Conservation (phyloP, 2,113 vertebrate genomes). For the Caranx melampygus region DNA sequence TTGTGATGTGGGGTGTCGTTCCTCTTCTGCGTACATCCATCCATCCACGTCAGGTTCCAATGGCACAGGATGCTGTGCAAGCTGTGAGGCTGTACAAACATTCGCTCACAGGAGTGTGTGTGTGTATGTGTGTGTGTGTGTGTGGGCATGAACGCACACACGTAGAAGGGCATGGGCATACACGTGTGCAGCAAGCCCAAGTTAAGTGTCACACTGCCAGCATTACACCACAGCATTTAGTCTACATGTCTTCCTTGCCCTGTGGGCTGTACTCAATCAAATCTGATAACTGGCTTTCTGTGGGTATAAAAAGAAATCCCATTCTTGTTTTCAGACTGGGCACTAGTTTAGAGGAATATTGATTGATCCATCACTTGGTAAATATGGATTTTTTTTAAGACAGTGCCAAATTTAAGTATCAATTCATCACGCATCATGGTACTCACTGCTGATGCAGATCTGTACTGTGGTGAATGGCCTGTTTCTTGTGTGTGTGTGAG, state of each 20-base stretch:
- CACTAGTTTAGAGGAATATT: conserved; percentile 58
- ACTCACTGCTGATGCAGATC: conserved; percentile 17
- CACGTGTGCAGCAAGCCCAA: conserved; percentile 35
- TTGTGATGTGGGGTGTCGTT: conserved; percentile 60
- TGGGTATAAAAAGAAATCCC: conserved; percentile 63
- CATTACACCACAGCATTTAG: conserved; percentile 63
- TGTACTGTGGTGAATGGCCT: background rate
- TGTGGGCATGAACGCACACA: background rate
- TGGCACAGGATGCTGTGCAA: conserved; percentile 58
- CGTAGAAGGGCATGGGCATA: conserved; percentile 20
- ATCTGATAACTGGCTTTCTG: conserved; percentile 68
- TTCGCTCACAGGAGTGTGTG: conserved; percentile 30
- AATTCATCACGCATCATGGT: conserved; percentile 52
- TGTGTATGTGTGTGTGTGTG: conserved; percentile 18
- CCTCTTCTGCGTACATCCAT: conserved; percentile 49
- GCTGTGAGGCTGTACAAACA: conserved; percentile 49
- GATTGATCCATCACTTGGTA: conserved; percentile 66
- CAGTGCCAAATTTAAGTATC: conserved; percentile 41
- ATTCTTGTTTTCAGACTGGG: conserved; percentile 49
- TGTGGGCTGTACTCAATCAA: conserved; percentile 65
- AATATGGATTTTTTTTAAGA: conserved; percentile 41
- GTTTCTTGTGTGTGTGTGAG: background rate
- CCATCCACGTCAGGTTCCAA: conserved; percentile 63
- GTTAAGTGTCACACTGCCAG: conserved; percentile 61
- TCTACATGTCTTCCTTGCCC: conserved; percentile 54